These are phyloP conservation scores for Corythoichthys intestinalis DNA, from an alignment of 2,113 vertebrate genomes.

Conservation along the genomic window DNA sequence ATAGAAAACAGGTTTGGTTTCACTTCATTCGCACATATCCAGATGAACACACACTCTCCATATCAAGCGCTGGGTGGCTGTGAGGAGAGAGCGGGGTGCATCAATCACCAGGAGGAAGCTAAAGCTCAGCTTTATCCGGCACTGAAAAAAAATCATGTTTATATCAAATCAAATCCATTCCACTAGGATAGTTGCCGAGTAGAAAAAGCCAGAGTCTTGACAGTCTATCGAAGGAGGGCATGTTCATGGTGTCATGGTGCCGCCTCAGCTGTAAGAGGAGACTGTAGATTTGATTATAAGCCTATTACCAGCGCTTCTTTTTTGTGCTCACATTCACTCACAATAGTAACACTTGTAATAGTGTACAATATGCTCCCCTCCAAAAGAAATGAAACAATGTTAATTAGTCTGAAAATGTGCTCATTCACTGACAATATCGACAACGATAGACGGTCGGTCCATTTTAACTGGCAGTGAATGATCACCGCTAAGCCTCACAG, in stretches of 20 bases:
- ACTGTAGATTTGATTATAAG: slow-evolving; percentile 6
- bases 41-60: slow-evolving; percentile 24
- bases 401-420: neutral
- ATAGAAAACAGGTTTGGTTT: slow-evolving; percentile 17
- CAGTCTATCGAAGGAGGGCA: slow-evolving; percentile 9
- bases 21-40: slow-evolving; percentile 29
- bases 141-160: slow-evolving; percentile 15
- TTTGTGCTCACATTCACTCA: neutral
- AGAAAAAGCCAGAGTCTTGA: slow-evolving; percentile 10
- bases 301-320: neutral
- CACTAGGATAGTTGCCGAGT: slow-evolving; percentile 4
- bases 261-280: slow-evolving; percentile 7
- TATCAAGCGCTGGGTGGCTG: slow-evolving; percentile 27
- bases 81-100: slow-evolving; percentile 10
- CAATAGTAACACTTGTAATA: neutral
- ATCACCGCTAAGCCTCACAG: too few species aligned
- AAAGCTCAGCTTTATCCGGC: slow-evolving; percentile 2
- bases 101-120: slow-evolving; percentile 18
- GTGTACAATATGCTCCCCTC: neutral
- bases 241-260: neutral
- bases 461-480: too few species aligned
- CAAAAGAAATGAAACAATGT: neutral
- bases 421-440: too few species aligned
- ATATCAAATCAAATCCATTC: slow-evolving; percentile 26
- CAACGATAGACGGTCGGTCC: too few species aligned